Evolutionary conservation across 1,140 invertebrate genomes (phyloP).

Genomic region (Platyscapa corneri): DNA sequence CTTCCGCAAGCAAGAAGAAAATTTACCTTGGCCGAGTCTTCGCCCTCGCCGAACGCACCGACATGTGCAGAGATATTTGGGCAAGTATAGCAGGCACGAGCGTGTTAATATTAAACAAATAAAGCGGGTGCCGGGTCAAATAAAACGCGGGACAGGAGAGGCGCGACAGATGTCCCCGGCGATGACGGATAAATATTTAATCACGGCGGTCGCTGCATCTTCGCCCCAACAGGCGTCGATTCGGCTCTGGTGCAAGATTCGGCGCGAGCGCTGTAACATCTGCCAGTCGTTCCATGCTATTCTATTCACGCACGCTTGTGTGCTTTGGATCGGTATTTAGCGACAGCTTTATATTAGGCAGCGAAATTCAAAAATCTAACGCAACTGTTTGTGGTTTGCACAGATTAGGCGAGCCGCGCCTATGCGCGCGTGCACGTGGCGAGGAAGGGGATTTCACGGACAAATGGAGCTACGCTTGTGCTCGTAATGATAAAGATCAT

Average conservation of each 20-base stretch:
- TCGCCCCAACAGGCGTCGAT: neutral
- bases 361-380: neutral
- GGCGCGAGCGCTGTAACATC: conserved; percentile 25
- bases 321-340: neutral
- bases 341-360: neutral
- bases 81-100: neutral
- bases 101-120: conserved; percentile 24
- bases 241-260: neutral
- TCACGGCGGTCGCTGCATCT: conserved; percentile 14
- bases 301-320: neutral
- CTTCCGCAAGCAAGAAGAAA: neutral
- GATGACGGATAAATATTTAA: conserved; percentile 53
- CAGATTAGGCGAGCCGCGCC: neutral
- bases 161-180: conserved; percentile 49
- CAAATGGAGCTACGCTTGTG: neutral
- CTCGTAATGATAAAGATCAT: neutral
- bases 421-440: neutral
- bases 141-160: neutral
- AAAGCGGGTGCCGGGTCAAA: neutral
- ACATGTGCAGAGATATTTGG: conserved; percentile 6
- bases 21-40: neutral
- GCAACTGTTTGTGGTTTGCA: neutral
- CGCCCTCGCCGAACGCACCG: too few species aligned
- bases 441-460: neutral
- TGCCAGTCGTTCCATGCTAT: neutral